phyloP scores from a whole-genome alignment of 2,888 invertebrate species.

The Pyralis farinalis region DNA sequence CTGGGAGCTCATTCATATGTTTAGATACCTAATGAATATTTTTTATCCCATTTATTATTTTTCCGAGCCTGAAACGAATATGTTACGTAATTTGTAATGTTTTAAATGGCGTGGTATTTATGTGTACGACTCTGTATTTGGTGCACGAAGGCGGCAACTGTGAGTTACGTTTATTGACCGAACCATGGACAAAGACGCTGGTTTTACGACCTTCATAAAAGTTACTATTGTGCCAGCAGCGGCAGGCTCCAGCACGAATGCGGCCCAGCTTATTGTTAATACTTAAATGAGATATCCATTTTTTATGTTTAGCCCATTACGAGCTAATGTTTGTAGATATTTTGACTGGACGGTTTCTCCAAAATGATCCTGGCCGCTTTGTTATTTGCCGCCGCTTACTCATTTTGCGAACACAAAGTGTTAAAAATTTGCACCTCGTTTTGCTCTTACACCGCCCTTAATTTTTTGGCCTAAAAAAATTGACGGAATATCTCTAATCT shows the following conservation, averaged over 20 bases:
- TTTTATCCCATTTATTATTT: too few species aligned
- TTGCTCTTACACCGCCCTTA: too few species aligned
- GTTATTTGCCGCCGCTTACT: constrained; percentile 44
- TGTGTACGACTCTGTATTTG: not conserved
- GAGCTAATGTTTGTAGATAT: constrained; percentile 70
- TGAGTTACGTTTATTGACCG: constrained; percentile 59
- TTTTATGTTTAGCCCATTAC: constrained; percentile 71
- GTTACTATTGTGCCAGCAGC: constrained; percentile 52
- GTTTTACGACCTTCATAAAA: constrained; percentile 67
- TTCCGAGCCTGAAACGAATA: too few species aligned
- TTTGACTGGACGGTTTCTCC: constrained; percentile 60
- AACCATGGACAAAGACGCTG: constrained; percentile 64
- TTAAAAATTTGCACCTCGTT: too few species aligned
- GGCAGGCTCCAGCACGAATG: constrained; percentile 49
- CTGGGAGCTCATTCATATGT: too few species aligned
- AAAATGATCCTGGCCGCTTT: constrained; percentile 40
- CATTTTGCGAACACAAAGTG: constrained; percentile 41
- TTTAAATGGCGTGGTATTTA: not conserved
- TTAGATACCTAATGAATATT: too few species aligned
- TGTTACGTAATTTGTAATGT: too few species aligned
- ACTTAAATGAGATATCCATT: constrained; percentile 77
- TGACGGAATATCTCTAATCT: too few species aligned
- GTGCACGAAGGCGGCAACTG: constrained; percentile 26
- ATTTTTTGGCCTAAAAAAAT: too few species aligned
- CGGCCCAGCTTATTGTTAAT: constrained; percentile 66